Evolutionary conservation across 2,797 vertebrate genomes (phyloP), one percentile per base, ranked within the genome.

Genomic region (Brotula barbata): DNA sequence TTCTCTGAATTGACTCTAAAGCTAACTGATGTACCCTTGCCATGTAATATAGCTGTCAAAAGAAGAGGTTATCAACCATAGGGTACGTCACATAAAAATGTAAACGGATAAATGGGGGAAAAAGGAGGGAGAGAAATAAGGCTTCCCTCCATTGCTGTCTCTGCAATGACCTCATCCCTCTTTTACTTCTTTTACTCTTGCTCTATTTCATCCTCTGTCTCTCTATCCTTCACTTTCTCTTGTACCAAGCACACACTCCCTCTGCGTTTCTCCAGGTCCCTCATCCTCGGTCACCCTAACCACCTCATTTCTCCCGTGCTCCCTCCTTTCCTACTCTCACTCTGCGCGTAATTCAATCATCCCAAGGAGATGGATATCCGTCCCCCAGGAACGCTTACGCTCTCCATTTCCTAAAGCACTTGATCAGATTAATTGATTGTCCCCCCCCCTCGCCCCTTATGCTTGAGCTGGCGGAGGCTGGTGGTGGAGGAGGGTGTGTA

Each of bases 381-480:
- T 91, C 91, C 89, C 90, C 78, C 58, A 87, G 89, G 91, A 90
- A 86, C 85, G 85, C 91, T 93, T 91, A 92, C 88, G 77, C 88
- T 91, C 89, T 91, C 89, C 86, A 90, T 92, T 92, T 92, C 90
- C 91, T 90, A 90, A 92, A 92, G 90, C 89, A 80, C 91, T 92
- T 92, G 91, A 93, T 92, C 91, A 91, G 91, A 93, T 93, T 91
- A 92, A 93, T 92, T 92, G 91, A 92, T 93, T 89, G 87, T 23
- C 39, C 54, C 60, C 43, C 45, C 45, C 56, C 68, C 31, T 9
- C 58, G 6, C 60, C 76, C 75, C 77, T 53, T 79, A 56, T 72
- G 65, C 42, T 34, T 19, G n/a, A 48, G 36, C 75, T 19, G 42
- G 61, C 71, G n/a, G 72, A 51, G 72, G 63, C 59, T 41, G 41